Evolutionary conservation across 2,113 vertebrate genomes (phyloP), one percentile per base, ranked within the genome.

Genomic region (Chloebia gouldiae): DNA sequence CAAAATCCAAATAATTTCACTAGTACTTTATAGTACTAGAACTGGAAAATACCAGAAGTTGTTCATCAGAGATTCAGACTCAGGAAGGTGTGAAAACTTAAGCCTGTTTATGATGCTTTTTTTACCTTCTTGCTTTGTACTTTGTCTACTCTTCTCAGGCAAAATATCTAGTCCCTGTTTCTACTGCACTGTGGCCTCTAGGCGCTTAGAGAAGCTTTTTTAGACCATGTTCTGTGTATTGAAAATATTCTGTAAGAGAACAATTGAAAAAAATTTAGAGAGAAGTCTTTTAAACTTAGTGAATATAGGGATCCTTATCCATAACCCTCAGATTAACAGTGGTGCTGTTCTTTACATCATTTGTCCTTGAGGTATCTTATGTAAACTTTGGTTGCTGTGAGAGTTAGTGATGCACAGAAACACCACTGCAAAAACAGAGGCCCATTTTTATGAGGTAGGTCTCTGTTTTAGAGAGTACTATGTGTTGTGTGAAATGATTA

Each of bases 401-500:
- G 59, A 82, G 22, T 31, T 39, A 61, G 68, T 35, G 13, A 84
- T 57, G 15, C 53, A 25, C 17, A 18, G 19, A 91, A 94, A 64
- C 27, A 79, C 22, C 18, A 15, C n/a, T 57, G 35, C 25, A 90
- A 68, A 45, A 24, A 57, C 39, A 90, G 8, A 75, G 18, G 3
- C 17, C 21, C 71, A 13, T 51, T 91, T 94, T 91, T 70, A 42
- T 57, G 33, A 83, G 27, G 10, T 33, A 85, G 17, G 21, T 40
- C 37, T 94, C 33, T 19, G 86, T 92, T 90, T 94, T 51, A 95
- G 89, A 93, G 66, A 92, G 27, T 89, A 68, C 56, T 59, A 37
- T 68, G 16, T 71, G 65, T 57, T 95, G 54, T 53, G 56, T 87
- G 27, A 94, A 81, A 65, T 69, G 56, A 64, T 82, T 91, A 84